These are phyloP conservation scores for Platypus cylindrus DNA, from an alignment of 2,888 invertebrate genomes.

Conservation along the genomic window DNA sequence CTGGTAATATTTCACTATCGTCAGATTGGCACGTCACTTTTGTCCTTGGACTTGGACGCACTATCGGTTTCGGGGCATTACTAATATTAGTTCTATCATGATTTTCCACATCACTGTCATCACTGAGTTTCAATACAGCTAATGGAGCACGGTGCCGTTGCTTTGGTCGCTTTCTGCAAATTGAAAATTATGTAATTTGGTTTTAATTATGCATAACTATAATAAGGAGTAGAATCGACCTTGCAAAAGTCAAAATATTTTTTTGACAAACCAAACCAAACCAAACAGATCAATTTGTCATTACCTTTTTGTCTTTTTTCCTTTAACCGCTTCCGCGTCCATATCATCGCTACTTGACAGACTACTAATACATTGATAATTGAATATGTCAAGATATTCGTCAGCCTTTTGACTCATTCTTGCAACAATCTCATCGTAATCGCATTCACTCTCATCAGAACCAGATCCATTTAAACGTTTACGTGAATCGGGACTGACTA, in stretches of 20 bases:
- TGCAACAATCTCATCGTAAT: too few species aligned
- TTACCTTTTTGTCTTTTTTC: too few species aligned
- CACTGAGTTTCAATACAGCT: too few species aligned
- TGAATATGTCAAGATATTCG: conserved; percentile 16
- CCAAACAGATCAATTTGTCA: too few species aligned
- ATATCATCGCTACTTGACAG: conserved; percentile 32
- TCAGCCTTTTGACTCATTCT: too few species aligned
- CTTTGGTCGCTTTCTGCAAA: too few species aligned
- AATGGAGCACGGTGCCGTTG: too few species aligned
- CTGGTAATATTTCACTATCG: conserved; percentile 33
- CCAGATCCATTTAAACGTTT: conserved; percentile 30
- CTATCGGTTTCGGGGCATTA: conserved; percentile 25
- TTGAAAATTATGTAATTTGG: too few species aligned
- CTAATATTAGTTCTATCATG: conserved; percentile 10
- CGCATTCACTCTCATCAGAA: conserved; percentile 7
- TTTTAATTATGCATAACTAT: too few species aligned
- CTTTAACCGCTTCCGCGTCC: conserved; percentile 4
- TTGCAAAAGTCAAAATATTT: too few species aligned
- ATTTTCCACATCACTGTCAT: conserved; percentile 8
- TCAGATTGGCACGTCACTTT: conserved; percentile 29
- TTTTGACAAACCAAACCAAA: too few species aligned
- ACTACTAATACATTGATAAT: conserved; percentile 41
- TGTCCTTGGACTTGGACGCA: conserved; percentile 30
- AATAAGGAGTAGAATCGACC: too few species aligned
- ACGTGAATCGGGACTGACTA: conserved; percentile 19